These are phyloP conservation scores for Drepanosiphum platanoidis DNA, from an alignment of 2,888 invertebrate species.

Conservation along the genomic window DNA sequence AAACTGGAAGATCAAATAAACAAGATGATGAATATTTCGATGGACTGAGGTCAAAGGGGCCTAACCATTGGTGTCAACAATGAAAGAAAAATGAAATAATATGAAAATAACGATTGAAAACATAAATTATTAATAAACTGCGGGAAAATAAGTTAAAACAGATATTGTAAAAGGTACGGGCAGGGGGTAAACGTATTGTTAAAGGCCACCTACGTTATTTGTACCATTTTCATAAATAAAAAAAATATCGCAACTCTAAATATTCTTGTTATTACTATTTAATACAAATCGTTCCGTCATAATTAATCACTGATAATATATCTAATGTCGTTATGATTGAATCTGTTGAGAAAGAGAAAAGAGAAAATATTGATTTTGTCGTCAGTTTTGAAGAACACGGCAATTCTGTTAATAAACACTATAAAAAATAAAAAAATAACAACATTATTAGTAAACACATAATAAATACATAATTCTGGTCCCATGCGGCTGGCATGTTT, in stretches of 20 bases:
- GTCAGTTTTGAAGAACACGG: constrained; percentile 29
- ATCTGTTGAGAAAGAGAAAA: constrained; percentile 29
- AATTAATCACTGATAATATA: constrained; percentile 5
- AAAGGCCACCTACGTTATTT: constrained; percentile 4
- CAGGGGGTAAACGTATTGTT: neutral
- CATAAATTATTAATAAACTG: neutral
- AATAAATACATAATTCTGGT: neutral
- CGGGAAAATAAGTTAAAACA: constrained; percentile 12
- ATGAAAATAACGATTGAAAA: neutral
- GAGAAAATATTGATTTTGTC: constrained; percentile 19
- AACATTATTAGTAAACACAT: neutral
- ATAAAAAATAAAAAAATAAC: constrained; percentile 12
- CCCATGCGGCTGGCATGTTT: too few relatives aligned
- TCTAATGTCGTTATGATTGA: constrained; percentile 43
- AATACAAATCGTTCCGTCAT: neutral
- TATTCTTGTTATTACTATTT: neutral
- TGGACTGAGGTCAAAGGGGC: constrained; percentile 8
- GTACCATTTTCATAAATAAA: constrained; percentile 26
- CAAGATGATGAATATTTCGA: constrained; percentile 1
- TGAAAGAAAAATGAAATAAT: neutral
- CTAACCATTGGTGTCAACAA: constrained; percentile 45
- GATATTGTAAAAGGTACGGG: neutral
- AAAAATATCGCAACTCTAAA: neutral
- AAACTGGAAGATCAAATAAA: constrained; percentile 48
- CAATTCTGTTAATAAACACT: constrained; percentile 35